phyloP scores from a whole-genome alignment of 2,113 vertebrate genomes.

The Callipepla californica region DNA sequence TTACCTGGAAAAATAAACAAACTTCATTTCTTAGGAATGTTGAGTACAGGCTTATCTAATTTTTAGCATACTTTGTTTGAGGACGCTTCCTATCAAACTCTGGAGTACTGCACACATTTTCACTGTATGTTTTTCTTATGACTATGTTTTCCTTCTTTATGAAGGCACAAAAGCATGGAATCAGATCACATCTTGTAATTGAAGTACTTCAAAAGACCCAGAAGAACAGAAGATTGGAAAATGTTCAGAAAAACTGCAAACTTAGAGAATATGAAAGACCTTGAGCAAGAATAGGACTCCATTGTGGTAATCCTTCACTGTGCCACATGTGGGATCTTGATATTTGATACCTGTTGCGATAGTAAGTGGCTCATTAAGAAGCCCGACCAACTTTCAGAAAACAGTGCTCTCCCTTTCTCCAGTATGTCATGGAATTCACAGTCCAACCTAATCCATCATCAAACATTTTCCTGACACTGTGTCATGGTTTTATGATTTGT shows the following conservation, averaged over 20 bases:
- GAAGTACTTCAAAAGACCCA: background rate
- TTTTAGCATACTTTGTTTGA: background rate
- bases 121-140: background rate
- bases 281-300: background rate
- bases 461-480: background rate
- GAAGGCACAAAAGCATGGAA: background rate
- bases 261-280: background rate
- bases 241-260: background rate
- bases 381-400: background rate
- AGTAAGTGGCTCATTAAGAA: background rate
- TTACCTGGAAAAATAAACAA: slow-evolving; percentile 28
- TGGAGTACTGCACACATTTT: background rate
- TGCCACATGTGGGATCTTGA: background rate
- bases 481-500: too few species aligned
- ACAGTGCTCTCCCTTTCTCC: background rate
- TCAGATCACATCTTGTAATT: background rate
- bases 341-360: background rate
- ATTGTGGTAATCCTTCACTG: background rate
- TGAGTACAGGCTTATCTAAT: background rate
- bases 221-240: background rate
- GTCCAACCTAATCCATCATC: background rate
- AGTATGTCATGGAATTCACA: background rate
- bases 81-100: background rate
- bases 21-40: background rate
- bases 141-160: background rate